These are phyloP conservation scores for Palloptera scutellata DNA, from an alignment of 2,888 invertebrate species.

Conservation along the genomic window DNA sequence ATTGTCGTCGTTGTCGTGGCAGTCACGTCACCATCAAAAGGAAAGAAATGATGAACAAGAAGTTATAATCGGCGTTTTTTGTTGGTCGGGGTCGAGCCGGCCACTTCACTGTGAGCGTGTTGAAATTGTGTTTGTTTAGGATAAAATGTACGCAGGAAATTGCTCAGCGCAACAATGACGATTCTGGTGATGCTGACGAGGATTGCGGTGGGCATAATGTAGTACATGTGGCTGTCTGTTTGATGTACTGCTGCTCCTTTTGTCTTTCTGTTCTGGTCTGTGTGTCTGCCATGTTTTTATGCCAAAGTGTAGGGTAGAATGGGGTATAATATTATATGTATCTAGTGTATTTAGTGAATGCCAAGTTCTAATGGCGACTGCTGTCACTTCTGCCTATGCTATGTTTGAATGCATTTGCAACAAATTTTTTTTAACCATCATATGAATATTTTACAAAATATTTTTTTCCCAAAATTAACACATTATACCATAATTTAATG, in stretches of 20 bases:
- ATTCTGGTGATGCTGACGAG: background rate
- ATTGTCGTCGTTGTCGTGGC: background rate
- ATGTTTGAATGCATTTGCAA: conserved; percentile 16
- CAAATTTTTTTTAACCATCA: background rate
- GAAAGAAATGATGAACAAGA: conserved; percentile 21
- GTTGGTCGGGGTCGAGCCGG: conserved; percentile 14
- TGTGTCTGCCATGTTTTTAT: background rate
- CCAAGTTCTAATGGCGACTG: background rate
- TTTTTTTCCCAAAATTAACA: background rate
- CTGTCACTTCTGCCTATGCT: background rate
- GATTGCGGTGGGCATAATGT: background rate
- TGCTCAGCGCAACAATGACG: conserved; percentile 46
- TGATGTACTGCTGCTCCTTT: background rate
- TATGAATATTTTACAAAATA: background rate
- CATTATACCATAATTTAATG: background rate
- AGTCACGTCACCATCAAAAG: conserved; percentile 1
- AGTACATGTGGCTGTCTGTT: background rate
- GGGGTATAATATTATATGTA: background rate
- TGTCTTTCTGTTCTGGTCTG: conserved; percentile 1
- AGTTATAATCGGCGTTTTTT: background rate
- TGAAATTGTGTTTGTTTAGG: conserved; percentile 60
- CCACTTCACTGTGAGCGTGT: conserved; percentile 41
- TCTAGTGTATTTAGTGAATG: background rate
- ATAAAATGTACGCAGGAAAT: conserved; percentile 58
- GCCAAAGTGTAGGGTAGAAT: background rate